Evolutionary conservation across 2,113 vertebrate species (phyloP), one percentile per base, ranked within the genome.

Genomic region (Gallinago jamesoni): DNA sequence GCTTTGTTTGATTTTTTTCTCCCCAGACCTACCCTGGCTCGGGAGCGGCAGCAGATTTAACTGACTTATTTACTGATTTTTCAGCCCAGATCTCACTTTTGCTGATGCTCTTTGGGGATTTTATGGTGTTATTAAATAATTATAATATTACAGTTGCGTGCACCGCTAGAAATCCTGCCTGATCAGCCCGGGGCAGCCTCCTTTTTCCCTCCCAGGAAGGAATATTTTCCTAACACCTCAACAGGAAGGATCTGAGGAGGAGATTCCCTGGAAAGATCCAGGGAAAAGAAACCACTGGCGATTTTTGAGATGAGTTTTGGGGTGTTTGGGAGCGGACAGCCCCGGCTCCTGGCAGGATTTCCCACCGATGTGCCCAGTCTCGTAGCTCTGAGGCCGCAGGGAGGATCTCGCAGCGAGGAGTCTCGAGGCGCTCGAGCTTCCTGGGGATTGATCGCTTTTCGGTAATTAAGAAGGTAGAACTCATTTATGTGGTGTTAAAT

Each of bases 401-500:
- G 48, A 55, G 18, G 39, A 13, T 14, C n/a, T 56, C 1, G 0
- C 27, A 11, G 48, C 1, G 1, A 8, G 15, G 41, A 31, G 17
- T 33, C 39, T 10, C 0, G 16, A 35, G 31, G 57, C 0, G 5
- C 31, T 53, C 1, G 6, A 28, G 31, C 20, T 72, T 11, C 10
- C 23, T 8, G 41, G 41, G 60, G 4, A 11, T 43, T 31, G 12
- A 1, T 45, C 8, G 1, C 31, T 10, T 12, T 12, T 60, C 12
- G 8, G 47, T 8, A 6, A 52, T 25, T 12, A 23, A 20, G 12
- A 48, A 35, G 5, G 35, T 10, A 22, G 64, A 21, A 53, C 63
- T 60, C 6, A 12, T 68, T 45, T 53, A 37, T 27, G 22, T 7
- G 22, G 39, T 1, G 2, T 78, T 45, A 16, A 5, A 1, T 4